Conservation (phyloP, 2,797 vertebrate genomes). For the Microcaecilia unicolor region DNA sequence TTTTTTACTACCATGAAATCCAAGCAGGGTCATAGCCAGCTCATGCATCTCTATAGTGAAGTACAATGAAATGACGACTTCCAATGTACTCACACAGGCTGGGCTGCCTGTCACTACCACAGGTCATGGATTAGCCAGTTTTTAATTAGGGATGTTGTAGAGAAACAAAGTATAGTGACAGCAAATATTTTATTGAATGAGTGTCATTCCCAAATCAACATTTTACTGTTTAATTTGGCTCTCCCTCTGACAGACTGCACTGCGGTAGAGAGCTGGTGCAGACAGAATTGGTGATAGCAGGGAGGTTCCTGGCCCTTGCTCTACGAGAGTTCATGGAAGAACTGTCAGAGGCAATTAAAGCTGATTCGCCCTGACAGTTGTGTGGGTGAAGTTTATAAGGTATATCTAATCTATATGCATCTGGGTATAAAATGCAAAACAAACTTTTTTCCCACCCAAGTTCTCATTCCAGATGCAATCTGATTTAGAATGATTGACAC, state of each 20-base stretch:
- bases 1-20: no score
- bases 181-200: conserved; percentile 11
- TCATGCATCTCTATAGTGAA: no score
- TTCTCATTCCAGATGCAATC: conserved; percentile 32
- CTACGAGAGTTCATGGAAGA: conserved; percentile 18
- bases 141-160: no score
- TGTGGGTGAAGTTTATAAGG: conserved; percentile 43
- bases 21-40: no score
- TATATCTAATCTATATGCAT: conserved; percentile 39
- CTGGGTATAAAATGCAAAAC: conserved; percentile 39
- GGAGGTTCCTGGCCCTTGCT: conserved; percentile 27
- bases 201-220: conserved; percentile 17
- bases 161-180: no score
- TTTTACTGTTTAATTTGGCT: conserved; percentile 31
- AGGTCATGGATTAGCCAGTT: no score
- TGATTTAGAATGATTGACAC: conserved; percentile 30
- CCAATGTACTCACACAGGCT: no score
- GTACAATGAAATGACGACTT: no score
- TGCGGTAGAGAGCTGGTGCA: not conserved
- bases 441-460: conserved; percentile 35
- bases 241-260: conserved; percentile 21
- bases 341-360: conserved; percentile 26
- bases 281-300: conserved; percentile 5
- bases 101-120: no score
- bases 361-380: conserved; percentile 38